These are phyloP conservation scores for human DNA, from an alignment of 2,113 vertebrate genomes.

Conservation along the genomic window DNA sequence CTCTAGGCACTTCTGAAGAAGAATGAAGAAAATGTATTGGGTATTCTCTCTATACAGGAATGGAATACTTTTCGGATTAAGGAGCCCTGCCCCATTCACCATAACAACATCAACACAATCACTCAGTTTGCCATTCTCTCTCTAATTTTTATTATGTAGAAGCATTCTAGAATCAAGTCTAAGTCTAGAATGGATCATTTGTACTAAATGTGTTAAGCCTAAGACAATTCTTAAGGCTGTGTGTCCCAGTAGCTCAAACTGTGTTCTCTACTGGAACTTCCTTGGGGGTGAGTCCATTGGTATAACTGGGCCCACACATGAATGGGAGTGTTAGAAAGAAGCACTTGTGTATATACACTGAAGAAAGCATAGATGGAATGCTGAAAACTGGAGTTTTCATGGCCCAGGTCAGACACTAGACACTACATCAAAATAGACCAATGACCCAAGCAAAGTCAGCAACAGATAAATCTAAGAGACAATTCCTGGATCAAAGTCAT, in stretches of 20 bases:
- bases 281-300: neutral
- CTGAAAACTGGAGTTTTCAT: neutral
- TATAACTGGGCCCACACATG: neutral
- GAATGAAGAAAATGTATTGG: neutral
- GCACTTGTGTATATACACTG: neutral
- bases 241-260: neutral
- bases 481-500: neutral
- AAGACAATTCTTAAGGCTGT: neutral
- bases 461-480: neutral
- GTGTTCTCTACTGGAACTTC: neutral
- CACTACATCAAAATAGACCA: neutral
- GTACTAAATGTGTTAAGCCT: neutral
- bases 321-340: neutral
- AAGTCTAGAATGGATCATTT: neutral
- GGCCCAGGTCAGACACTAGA: neutral
- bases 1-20: neutral
- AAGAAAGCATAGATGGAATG: neutral
- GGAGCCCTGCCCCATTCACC: neutral
- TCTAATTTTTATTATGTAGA: neutral
- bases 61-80: neutral
- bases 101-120: neutral
- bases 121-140: neutral
- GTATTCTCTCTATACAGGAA: neutral
- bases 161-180: neutral
- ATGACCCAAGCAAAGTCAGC: neutral